These are phyloP conservation scores for Andrena bucephala DNA, from an alignment of 2,888 invertebrate species.

Conservation along the genomic window DNA sequence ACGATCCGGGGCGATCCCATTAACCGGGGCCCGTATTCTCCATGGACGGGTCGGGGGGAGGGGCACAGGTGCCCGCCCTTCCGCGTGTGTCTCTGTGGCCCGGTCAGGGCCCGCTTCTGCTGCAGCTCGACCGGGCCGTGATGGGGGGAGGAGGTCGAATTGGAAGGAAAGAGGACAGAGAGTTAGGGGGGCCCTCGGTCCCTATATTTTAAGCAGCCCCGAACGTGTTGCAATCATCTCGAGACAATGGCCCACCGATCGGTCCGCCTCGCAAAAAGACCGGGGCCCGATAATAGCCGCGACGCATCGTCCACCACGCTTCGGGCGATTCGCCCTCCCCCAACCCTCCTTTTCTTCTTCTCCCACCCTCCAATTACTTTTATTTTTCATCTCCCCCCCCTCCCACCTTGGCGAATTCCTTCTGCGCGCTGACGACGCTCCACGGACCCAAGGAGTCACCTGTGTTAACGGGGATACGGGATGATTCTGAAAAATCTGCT, in stretches of 20 bases:
- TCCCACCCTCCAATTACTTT: conserved; percentile 34
- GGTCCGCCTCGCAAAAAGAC: conserved; percentile 80
- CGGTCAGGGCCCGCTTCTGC: conserved; percentile 62
- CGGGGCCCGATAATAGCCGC: conserved; percentile 82
- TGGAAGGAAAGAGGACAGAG: conserved; percentile 68
- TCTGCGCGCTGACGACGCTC: conserved; percentile 34
- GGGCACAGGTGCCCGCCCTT: conserved; percentile 65
- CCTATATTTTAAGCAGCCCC: conserved; percentile 83
- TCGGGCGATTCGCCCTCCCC: conserved; percentile 56
- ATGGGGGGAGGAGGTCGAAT: conserved; percentile 52
- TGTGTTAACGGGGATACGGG: not conserved
- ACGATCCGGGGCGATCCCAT: conserved; percentile 61
- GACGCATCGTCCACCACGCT: conserved; percentile 76
- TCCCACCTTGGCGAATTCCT: conserved; percentile 58
- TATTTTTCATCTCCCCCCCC: conserved; percentile 42
- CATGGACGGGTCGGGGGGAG: conserved; percentile 24
- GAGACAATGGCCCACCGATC: conserved; percentile 84
- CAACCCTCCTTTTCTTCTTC: conserved; percentile 16
- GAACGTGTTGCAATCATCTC: conserved; percentile 85
- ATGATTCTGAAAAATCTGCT: not conserved
- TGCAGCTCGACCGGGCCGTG: conserved; percentile 50
- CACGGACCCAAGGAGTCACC: not conserved
- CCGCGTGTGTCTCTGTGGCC: conserved; percentile 68
- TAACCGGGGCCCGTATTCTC: conserved; percentile 69
- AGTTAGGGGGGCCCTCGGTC: conserved; percentile 67